These are phyloP conservation scores for Haliaeetus leucogaster DNA, from an alignment of 2,113 vertebrate species.

Conservation along the genomic window DNA sequence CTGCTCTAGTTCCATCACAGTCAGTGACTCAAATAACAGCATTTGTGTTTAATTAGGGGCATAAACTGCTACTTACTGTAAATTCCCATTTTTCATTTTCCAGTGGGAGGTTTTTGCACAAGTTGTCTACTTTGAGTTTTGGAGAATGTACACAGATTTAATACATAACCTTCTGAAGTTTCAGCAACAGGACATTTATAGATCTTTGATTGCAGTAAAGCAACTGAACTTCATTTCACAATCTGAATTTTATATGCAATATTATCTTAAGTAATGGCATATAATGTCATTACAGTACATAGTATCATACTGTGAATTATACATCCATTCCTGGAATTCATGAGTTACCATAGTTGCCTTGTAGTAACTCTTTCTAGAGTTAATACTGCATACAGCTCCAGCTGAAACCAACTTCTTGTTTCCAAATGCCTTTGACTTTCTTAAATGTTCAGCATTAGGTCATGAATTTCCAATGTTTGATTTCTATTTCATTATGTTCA, in stretches of 20 bases:
- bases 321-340: not conserved
- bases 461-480: not conserved
- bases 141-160: not conserved
- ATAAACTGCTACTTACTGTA: not conserved
- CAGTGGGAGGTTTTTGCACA: not conserved
- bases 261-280: conserved; percentile 45
- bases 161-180: conserved; percentile 16
- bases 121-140: not conserved
- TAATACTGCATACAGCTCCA: not conserved
- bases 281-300: conserved; percentile 24
- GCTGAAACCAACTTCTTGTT: conserved; percentile 3
- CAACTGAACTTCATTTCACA: conserved; percentile 35
- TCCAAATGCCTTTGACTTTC: not conserved
- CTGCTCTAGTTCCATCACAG: not conserved
- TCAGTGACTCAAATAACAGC: not conserved
- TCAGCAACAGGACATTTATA: conserved; percentile 35
- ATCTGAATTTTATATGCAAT: conserved; percentile 37
- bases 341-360: not conserved
- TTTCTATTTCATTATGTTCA: not conserved
- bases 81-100: conserved; percentile 39
- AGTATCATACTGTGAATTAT: conserved; percentile 29
- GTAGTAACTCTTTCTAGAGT: not conserved
- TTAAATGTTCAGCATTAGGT: not conserved
- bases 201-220: conserved; percentile 41
- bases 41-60: conserved; percentile 16